These are phyloP conservation scores for Todiramphus chloris DNA, from an alignment of 2,113 vertebrate genomes.

Conservation along the genomic window DNA sequence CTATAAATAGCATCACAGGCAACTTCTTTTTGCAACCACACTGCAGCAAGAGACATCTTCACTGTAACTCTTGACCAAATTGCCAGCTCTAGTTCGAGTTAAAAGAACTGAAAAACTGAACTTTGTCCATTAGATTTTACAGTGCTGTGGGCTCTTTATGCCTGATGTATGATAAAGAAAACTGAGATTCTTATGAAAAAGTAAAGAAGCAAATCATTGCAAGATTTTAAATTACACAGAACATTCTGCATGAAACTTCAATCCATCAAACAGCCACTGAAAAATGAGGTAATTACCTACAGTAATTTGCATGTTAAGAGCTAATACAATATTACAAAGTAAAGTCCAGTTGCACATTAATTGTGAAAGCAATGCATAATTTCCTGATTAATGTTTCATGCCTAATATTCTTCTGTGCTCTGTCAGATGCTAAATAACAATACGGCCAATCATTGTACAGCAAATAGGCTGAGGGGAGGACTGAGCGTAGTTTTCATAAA, in stretches of 20 bases:
- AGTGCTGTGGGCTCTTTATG: neutral
- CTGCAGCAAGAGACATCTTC: neutral
- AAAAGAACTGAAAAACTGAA: conserved; percentile 8
- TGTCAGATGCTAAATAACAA: conserved; percentile 80
- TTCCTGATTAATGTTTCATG: conserved; percentile 98
- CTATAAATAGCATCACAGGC: neutral
- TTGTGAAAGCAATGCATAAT: conserved; percentile 97
- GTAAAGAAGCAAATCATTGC: conserved; percentile 47
- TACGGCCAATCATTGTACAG: conserved; percentile 74
- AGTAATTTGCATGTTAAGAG: conserved; percentile 97
- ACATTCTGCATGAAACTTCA: conserved; percentile 74
- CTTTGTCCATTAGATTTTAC: neutral
- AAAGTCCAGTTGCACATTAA: conserved; percentile 95
- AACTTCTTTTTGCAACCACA: neutral
- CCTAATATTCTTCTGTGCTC: conserved; percentile 73
- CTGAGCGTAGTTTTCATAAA: conserved; percentile 42
- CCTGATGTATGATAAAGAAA: conserved; percentile 41
- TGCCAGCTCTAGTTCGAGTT: conserved; percentile 2
- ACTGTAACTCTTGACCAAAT: conserved; percentile 40
- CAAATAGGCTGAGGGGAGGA: conserved; percentile 28
- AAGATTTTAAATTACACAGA: conserved; percentile 74
- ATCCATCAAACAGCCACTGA: conserved; percentile 89
- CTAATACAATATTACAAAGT: conserved; percentile 94
- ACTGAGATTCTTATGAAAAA: conserved; percentile 49
- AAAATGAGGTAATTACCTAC: conserved; percentile 97